Percentiles rank a stretch among this genome's conserved stretches.
Evolutionary conservation across 92 coral and sea anemone species (phyloP).

Genomic region (Parazoanthus atlanticus): DNA sequence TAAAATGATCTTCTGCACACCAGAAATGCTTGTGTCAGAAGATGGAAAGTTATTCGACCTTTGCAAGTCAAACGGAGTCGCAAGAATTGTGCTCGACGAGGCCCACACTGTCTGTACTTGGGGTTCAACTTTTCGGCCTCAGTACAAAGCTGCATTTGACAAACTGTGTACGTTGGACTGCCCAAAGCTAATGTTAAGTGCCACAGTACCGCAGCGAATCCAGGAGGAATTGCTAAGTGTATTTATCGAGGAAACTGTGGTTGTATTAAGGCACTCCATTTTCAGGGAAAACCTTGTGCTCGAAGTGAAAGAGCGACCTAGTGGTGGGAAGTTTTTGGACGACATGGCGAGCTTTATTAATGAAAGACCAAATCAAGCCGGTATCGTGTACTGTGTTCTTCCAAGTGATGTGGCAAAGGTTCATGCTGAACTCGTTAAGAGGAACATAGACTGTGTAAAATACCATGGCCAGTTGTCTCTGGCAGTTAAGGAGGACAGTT

Average conservation of each 20-base stretch:
- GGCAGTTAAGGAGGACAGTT: slow-evolving; percentile 25
- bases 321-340: not conserved
- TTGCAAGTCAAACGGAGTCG: not conserved
- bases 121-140: slow-evolving; percentile 51
- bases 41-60: not conserved
- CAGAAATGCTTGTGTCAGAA: slow-evolving; percentile 36
- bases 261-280: not conserved
- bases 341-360: not conserved
- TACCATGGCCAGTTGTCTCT: slow-evolving; percentile 34
- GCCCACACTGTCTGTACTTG: slow-evolving; percentile 53
- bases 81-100: slow-evolving; percentile 45
- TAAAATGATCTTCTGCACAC: slow-evolving; percentile 36
- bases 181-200: slow-evolving; percentile 50
- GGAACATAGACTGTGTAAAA: slow-evolving; percentile 2
- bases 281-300: slow-evolving; percentile 1
- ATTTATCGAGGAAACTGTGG: not conserved
- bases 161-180: not conserved
- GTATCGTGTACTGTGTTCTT: slow-evolving; percentile 13
- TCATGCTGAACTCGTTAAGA: slow-evolving; percentile 8
- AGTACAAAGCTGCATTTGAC: slow-evolving; percentile 32
- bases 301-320: not conserved
- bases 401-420: slow-evolving; percentile 17
- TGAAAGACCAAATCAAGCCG: not conserved
- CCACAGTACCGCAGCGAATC: slow-evolving; percentile 43
- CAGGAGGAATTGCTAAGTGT: not conserved